Base-by-base conservation (phyloP, 2,113 vertebrate species). In the Phylloscopus trochiloides region DNA sequence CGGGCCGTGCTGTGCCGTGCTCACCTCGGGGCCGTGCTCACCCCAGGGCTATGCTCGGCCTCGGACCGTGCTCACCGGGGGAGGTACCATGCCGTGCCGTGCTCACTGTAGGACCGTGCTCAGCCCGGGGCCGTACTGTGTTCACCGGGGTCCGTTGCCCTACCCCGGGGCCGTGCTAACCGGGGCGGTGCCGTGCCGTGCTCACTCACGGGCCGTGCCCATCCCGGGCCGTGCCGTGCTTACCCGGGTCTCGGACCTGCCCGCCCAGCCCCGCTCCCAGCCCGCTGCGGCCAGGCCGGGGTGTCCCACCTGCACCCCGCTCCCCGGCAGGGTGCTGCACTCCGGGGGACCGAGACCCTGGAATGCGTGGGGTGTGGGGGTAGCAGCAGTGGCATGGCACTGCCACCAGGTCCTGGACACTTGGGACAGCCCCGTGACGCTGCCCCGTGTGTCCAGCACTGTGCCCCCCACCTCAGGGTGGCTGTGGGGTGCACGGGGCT, bases 361-460 rank as follows among this genome's bases (percentile, higher is more conserved):
- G n/a, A 12, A 8, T 21, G 19, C 17, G 7, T 4, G 6, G 12
- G 42, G 3, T 25, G n/a, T 15, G 6, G 5, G 29, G 7, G 15
- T 38, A 32, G 6, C 61, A 61, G 50, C 11, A 0, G 15, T 43
- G 26, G 9, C n/a, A 4, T 4, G 65, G 54, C 50, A 5, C 40
- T 36, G 70, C 25, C 70, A 18, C 25, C 47, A 1, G 0, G 4
- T 22, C 38, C 38, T 10, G 14, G 12, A 2, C 7, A 0, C 12
- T 18, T 25, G 50, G 31, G 16, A 22, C 59, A 77, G 29, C 32
- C 22, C 28, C 2, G 4, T 2, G 8, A 1, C 4, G 5, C 66
- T 32, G 42, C 34, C 21, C 31, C 2, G 0, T 19, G 48, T 47
- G 59, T 18, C 6, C 29, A 42, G 32, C 4, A 3, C 31, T 34